phyloP scores from a whole-genome alignment of 2,888 invertebrate genomes.

The Sepioteuthis lessoniana region DNA sequence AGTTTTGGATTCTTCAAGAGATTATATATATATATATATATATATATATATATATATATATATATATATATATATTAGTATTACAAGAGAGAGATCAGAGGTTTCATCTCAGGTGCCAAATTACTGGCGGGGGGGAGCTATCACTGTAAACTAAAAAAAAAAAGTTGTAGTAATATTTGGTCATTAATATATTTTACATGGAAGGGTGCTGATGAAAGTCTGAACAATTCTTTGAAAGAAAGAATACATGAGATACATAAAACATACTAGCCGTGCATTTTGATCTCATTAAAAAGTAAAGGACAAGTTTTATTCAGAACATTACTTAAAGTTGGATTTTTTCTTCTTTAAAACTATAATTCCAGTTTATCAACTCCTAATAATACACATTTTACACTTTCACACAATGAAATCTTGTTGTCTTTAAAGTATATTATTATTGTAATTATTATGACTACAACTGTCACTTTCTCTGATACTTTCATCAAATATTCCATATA shows the following conservation, averaged over 20 bases:
- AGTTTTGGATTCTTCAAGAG: too few relatives aligned
- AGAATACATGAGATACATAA: neutral
- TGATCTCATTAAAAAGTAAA: neutral
- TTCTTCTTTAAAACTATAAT: neutral
- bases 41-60: too few relatives aligned
- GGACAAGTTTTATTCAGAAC: neutral
- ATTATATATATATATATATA: too few relatives aligned
- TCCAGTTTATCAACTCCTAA: neutral
- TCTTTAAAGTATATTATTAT: neutral
- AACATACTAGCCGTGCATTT: neutral
- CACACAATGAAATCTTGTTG: neutral
- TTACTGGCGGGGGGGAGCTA: neutral
- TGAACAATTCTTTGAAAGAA: neutral
- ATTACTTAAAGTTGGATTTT: neutral
- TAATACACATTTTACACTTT: slow-evolving; percentile 15
- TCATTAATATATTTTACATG: neutral
- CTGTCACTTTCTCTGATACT: neutral
- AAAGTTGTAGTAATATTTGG: too few relatives aligned
- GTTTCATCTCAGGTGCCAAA: too few relatives aligned
- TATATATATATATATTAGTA: too few relatives aligned
- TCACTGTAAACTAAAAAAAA: neutral
- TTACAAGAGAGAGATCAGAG: too few relatives aligned
- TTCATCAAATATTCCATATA: neutral
- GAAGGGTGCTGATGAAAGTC: neutral
- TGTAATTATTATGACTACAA: neutral